These are phyloP conservation scores for Imbricaverruca yamaguchii DNA, from an alignment of 2,888 invertebrate species.

Conservation along the genomic window DNA sequence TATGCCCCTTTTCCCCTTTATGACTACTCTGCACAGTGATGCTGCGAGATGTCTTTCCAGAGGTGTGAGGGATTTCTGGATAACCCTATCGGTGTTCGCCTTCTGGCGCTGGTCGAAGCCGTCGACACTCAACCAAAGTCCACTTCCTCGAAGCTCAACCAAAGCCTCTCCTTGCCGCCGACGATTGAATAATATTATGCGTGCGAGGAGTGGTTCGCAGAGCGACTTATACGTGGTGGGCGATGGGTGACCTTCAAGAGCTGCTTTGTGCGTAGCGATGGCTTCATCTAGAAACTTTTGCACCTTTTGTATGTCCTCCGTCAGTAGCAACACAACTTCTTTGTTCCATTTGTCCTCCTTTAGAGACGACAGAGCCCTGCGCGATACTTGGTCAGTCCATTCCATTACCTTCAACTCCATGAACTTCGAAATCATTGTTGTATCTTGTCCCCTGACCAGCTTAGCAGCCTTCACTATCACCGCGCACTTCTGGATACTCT, in stretches of 20 bases:
- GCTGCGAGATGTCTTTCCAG: too few relatives aligned
- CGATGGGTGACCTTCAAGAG: background rate
- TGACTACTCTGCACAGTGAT: too few relatives aligned
- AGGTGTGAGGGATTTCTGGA: too few relatives aligned
- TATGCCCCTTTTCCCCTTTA: too few relatives aligned
- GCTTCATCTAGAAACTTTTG: background rate
- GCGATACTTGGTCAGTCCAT: background rate
- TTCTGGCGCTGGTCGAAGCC: background rate
- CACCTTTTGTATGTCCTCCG: background rate
- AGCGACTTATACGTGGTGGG: background rate
- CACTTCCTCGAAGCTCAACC: too few relatives aligned
- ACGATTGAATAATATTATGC: background rate
- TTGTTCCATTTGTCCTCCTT: background rate
- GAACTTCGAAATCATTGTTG: background rate
- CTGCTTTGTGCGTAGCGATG: background rate
- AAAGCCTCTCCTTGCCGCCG: background rate
- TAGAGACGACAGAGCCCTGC: background rate
- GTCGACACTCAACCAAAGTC: background rate
- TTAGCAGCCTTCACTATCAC: background rate
- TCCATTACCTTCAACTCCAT: background rate
- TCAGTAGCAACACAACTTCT: background rate
- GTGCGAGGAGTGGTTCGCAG: background rate
- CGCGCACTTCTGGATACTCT: background rate
- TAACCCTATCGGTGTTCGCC: too few relatives aligned
- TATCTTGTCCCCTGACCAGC: background rate